These are phyloP conservation scores for Macrophya alboannulata DNA, from an alignment of 2,888 invertebrate genomes.

Conservation along the genomic window DNA sequence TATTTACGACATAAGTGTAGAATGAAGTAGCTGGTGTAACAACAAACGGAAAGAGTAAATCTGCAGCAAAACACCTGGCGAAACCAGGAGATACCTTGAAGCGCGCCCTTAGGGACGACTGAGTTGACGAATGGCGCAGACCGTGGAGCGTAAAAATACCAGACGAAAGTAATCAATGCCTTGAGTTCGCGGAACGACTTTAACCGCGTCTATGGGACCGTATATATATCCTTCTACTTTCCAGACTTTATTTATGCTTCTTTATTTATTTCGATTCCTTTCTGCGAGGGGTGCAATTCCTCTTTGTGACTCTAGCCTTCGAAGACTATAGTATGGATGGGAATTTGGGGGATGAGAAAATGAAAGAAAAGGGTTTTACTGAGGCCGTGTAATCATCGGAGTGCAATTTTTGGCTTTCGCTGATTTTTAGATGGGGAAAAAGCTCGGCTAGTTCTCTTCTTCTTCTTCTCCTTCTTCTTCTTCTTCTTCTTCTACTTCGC, in stretches of 20 bases:
- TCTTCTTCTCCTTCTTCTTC: no score
- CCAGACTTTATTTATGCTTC: neutral
- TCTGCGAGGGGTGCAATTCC: neutral
- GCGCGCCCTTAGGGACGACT: constrained; percentile 1
- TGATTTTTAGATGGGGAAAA: neutral
- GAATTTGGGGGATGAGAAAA: neutral
- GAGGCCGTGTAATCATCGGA: neutral
- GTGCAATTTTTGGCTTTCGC: constrained; percentile 4
- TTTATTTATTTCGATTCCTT: neutral
- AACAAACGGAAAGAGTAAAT: neutral
- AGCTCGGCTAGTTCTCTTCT: neutral
- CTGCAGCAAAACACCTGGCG: neutral
- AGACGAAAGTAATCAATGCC: constrained; percentile 19
- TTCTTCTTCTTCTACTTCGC: neutral
- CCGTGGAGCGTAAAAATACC: constrained; percentile 1
- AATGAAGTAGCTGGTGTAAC: neutral
- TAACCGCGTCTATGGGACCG: neutral
- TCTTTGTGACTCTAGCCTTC: neutral
- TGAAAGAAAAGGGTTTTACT: neutral
- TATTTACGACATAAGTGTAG: neutral
- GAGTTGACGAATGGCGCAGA: constrained; percentile 13
- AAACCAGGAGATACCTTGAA: neutral
- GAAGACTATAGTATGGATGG: neutral
- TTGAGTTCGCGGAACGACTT: constrained; percentile 6
- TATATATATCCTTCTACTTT: neutral